These are phyloP conservation scores for Acheta domesticus DNA, from an alignment of 2,888 invertebrate species.

Conservation along the genomic window DNA sequence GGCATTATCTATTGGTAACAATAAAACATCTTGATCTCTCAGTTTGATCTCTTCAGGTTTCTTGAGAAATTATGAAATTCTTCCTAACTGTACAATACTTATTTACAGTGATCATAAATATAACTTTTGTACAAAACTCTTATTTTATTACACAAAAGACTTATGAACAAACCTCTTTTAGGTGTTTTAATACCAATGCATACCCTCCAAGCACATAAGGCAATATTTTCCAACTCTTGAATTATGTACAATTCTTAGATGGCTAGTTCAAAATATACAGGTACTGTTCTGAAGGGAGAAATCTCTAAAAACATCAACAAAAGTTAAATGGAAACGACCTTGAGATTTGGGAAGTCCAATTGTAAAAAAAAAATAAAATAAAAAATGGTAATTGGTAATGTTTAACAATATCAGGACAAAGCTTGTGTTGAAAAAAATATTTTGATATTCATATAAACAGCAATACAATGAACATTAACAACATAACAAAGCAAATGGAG, in stretches of 20 bases:
- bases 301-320: not conserved
- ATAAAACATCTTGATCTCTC: not conserved
- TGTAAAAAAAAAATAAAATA: too few relatives aligned
- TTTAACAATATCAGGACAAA: too few relatives aligned
- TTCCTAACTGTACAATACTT: slow-evolving; percentile 1
- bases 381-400: too few relatives aligned
- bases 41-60: not conserved
- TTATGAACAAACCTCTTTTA: not conserved
- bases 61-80: not conserved
- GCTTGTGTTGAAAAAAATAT: too few relatives aligned
- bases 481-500: too few relatives aligned
- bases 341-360: too few relatives aligned
- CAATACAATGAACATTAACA: too few relatives aligned
- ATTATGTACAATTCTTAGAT: not conserved
- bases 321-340: not conserved
- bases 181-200: slow-evolving; percentile 3
- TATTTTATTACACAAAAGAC: not conserved
- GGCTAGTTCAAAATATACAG: not conserved
- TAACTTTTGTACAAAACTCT: not conserved
- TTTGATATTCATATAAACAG: too few relatives aligned
- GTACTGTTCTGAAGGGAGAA: not conserved
- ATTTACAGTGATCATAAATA: slow-evolving; percentile 18
- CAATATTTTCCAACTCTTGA: not conserved
- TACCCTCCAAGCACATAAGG: not conserved
- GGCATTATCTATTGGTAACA: slow-evolving; percentile 7